Percentiles rank a stretch among this genome's conserved stretches.
These are phyloP conservation scores for Hypocryptadius cinnamomeus DNA, from an alignment of 2,113 vertebrate species.

Conservation along the genomic window DNA sequence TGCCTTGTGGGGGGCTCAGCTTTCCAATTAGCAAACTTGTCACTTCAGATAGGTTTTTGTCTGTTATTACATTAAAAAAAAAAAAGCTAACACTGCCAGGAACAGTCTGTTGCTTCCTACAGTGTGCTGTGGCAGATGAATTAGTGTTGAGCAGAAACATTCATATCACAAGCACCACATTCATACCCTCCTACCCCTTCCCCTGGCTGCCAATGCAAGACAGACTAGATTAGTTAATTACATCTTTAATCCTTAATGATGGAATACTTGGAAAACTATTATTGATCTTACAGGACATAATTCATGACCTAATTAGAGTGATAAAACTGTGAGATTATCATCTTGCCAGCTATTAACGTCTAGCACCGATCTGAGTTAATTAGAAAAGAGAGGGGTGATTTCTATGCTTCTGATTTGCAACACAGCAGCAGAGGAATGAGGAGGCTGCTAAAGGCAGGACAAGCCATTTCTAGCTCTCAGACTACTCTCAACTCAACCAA, in stretches of 20 bases:
- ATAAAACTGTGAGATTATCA: conserved; percentile 11
- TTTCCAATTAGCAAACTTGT: not conserved
- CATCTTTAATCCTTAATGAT: conserved; percentile 44
- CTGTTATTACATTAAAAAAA: not conserved
- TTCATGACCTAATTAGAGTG: conserved; percentile 51
- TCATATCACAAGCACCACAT: not conserved
- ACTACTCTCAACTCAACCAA: not conserved
- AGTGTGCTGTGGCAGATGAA: not conserved
- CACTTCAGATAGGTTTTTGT: not conserved
- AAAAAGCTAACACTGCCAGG: not conserved
- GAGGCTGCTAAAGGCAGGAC: not conserved
- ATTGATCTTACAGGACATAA: conserved; percentile 49
- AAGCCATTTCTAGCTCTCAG: not conserved
- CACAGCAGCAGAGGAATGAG: conserved; percentile 18
- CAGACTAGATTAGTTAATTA: conserved; percentile 48
- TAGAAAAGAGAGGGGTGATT: conserved; percentile 18
- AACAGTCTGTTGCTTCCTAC: not conserved
- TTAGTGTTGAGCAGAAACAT: not conserved
- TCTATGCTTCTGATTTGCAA: conserved; percentile 30
- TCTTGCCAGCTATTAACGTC: conserved; percentile 35
- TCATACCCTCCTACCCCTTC: conserved; percentile 24
- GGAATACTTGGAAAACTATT: conserved; percentile 53
- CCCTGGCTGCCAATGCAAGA: not conserved
- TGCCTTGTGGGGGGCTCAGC: not conserved
- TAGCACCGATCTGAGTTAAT: conserved; percentile 41